These are phyloP conservation scores for Chiloscyllium plagiosum DNA, from an alignment of 2,113 vertebrate genomes.

Conservation along the genomic window DNA sequence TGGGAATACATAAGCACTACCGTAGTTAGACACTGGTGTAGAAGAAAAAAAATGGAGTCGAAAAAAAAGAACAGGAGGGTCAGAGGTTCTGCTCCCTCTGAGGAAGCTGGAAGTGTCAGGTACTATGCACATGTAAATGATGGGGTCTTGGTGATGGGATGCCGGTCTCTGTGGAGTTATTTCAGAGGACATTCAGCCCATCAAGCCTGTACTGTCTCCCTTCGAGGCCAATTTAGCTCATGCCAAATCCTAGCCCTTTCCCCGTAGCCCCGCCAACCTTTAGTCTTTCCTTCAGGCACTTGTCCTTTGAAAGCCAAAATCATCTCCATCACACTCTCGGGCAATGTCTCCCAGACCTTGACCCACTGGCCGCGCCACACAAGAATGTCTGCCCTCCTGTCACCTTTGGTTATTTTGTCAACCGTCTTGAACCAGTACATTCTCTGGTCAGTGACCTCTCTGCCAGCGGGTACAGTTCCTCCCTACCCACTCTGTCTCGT, in stretches of 20 bases:
- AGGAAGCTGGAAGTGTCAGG: too few relatives aligned
- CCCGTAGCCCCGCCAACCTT: neutral
- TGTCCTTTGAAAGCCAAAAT: neutral
- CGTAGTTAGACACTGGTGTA: too few relatives aligned
- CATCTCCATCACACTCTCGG: neutral
- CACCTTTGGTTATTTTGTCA: neutral
- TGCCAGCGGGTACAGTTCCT: neutral
- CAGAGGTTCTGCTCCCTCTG: too few relatives aligned
- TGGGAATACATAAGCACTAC: too few relatives aligned
- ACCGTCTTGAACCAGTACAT: neutral
- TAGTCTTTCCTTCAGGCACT: neutral
- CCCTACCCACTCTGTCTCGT: neutral
- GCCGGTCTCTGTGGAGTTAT: too few relatives aligned
- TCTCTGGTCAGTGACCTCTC: too few relatives aligned
- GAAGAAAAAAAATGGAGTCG: too few relatives aligned
- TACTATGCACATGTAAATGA: too few relatives aligned
- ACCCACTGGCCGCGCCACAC: too few relatives aligned
- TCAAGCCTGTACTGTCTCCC: neutral
- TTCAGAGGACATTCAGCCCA: neutral
- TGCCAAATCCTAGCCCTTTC: neutral
- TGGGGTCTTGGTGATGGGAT: too few relatives aligned
- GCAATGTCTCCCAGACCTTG: neutral
- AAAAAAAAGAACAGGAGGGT: too few relatives aligned
- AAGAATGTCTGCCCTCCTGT: neutral
- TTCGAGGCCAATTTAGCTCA: neutral